Conservation (phyloP, 2,888 invertebrate species). For the Labia minor region DNA sequence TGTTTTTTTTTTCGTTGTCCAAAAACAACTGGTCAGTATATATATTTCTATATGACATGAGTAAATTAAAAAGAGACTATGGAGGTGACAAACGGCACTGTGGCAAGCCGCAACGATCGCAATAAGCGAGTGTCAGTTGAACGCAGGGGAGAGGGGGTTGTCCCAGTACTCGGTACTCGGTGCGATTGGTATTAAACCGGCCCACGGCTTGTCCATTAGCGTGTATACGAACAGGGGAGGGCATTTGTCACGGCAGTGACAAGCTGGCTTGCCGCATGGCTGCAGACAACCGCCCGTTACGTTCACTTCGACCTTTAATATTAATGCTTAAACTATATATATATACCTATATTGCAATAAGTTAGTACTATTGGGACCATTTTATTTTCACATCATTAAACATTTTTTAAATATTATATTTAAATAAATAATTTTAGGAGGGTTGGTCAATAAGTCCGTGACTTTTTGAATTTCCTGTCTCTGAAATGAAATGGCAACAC, state of each 20-base stretch:
- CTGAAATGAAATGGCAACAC: too few relatives aligned
- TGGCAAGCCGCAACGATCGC: conserved; percentile 8
- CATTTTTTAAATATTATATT: too few relatives aligned
- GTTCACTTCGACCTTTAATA: background rate
- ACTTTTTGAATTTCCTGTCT: too few relatives aligned
- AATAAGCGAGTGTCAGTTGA: conserved; percentile 7
- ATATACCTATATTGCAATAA: too few relatives aligned
- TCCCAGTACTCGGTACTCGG: background rate
- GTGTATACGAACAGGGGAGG: background rate
- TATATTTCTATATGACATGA: conserved; percentile 3
- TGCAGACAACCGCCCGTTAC: background rate
- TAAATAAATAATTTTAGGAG: too few relatives aligned
- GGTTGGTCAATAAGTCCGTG: too few relatives aligned
- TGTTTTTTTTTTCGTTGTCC: too few relatives aligned
- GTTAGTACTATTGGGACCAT: too few relatives aligned
- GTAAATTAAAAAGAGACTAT: background rate
- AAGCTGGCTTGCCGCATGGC: conserved; percentile 6
- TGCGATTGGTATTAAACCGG: conserved; percentile 5
- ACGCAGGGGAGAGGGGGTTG: background rate
- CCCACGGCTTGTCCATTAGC: background rate
- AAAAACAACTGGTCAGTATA: background rate
- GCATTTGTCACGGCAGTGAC: conserved; percentile 4
- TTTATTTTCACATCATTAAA: too few relatives aligned
- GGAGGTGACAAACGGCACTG: background rate
- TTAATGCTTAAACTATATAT: too few relatives aligned